Evolutionary conservation across 2,888 invertebrate species (phyloP).

Genomic region (Drosophila ezoana): DNA sequence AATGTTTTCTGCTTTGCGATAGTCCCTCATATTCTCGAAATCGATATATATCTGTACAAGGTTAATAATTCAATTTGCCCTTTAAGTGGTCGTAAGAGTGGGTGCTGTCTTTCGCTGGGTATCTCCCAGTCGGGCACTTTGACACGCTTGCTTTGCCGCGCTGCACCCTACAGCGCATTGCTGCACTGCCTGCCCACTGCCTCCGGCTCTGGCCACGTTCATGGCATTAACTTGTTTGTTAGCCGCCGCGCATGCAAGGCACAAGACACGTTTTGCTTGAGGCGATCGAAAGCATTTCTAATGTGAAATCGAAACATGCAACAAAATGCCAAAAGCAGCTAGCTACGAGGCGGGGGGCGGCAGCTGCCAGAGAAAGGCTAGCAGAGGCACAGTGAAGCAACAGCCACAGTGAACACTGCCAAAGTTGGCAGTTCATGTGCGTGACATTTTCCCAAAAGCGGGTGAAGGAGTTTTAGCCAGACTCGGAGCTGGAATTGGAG

Average conservation of each 20-base stretch:
- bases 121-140: background rate
- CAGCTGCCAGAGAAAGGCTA: background rate
- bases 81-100: too few relatives aligned
- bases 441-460: slow-evolving; percentile 72
- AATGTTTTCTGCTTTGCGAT: too few relatives aligned
- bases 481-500: slow-evolving; percentile 11
- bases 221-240: slow-evolving; percentile 72
- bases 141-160: background rate
- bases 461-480: slow-evolving; percentile 16
- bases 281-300: slow-evolving; percentile 80
- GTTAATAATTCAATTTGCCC: too few relatives aligned
- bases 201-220: slow-evolving; percentile 60
- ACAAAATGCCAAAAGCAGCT: slow-evolving; percentile 71
- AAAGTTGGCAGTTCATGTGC: slow-evolving; percentile 68
- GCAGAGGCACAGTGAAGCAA: slow-evolving; percentile 23
- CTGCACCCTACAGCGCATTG: slow-evolving; percentile 50
- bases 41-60: too few relatives aligned
- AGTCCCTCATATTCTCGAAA: too few relatives aligned
- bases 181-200: slow-evolving; percentile 7
- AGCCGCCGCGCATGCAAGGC: slow-evolving; percentile 36
- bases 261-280: slow-evolving; percentile 64
- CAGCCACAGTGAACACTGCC: slow-evolving; percentile 21
- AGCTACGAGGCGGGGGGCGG: slow-evolving; percentile 23
- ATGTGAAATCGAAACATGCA: slow-evolving; percentile 82
- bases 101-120: background rate